phyloP scores from a whole-genome alignment of 2,113 vertebrate genomes.

The Myrmecophaga tridactyla region DNA sequence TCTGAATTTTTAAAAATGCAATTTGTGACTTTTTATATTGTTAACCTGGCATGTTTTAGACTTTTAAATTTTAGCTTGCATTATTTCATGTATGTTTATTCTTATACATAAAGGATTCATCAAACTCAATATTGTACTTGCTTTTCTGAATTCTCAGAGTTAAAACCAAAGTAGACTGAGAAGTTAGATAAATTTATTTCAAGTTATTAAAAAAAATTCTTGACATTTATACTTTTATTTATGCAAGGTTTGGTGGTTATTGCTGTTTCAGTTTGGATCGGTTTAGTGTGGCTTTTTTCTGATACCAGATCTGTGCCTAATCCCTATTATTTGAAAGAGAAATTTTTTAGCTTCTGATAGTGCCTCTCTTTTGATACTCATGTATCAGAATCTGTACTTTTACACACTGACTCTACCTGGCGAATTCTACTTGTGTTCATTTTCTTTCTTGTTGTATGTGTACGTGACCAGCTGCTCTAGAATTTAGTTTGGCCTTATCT shows the following conservation, averaged over 20 bases:
- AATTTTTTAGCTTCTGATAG: not conserved
- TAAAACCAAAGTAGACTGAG: not conserved
- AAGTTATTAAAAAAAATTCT: not conserved
- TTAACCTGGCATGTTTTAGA: not conserved
- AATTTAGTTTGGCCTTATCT: not conserved
- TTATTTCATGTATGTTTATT: constrained; percentile 18
- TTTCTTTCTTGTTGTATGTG: not conserved
- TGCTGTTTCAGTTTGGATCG: not conserved
- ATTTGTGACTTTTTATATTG: constrained; percentile 4
- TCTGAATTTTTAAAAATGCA: not conserved
- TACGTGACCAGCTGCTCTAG: not conserved
- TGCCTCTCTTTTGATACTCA: not conserved
- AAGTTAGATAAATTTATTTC: not conserved
- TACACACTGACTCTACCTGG: not conserved
- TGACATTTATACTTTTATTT: not conserved
- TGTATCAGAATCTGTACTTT: not conserved
- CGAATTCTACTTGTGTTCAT: not conserved
- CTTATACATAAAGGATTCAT: not conserved
- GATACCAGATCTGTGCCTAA: not conserved
- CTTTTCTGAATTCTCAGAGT: constrained; percentile 28
- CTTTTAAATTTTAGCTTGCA: not conserved
- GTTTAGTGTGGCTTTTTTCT: not conserved
- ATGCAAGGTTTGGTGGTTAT: not conserved
- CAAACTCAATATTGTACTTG: not conserved
- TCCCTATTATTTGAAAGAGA: not conserved